Conservation (phyloP, 2,113 vertebrate species). For the Prionailurus viverrinus region DNA sequence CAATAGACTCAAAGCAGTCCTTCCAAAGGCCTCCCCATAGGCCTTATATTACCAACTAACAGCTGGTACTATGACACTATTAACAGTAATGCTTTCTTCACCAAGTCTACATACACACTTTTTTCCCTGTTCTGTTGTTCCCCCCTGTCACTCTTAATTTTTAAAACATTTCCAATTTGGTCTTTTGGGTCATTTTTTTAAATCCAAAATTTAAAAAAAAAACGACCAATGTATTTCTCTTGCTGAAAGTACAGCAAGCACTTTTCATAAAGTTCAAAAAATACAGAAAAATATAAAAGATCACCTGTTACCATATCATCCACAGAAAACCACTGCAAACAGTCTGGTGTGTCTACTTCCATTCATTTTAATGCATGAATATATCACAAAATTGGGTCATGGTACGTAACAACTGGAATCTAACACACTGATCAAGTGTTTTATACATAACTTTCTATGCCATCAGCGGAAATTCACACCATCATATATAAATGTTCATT, state of each 20-base stretch:
- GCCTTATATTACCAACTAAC: not conserved
- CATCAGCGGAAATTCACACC: not conserved
- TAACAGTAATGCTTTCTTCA: not conserved
- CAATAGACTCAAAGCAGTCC: conserved; percentile 50
- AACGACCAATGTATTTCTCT: not conserved
- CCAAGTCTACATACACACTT: not conserved
- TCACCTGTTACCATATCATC: not conserved
- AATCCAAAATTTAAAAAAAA: not conserved
- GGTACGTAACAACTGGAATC: not conserved
- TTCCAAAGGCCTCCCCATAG: not conserved
- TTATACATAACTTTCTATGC: not conserved
- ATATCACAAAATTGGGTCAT: not conserved
- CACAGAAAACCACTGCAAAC: not conserved
- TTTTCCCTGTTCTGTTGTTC: not conserved
- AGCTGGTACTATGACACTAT: not conserved
- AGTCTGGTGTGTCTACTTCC: not conserved
- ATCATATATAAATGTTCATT: not conserved
- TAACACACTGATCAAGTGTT: not conserved
- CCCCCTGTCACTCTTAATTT: not conserved
- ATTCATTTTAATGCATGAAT: conserved; percentile 33
- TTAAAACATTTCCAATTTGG: conserved; percentile 14
- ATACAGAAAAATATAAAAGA: not conserved
- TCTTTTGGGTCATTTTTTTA: not conserved
- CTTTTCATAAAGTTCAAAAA: not conserved
- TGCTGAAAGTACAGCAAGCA: conserved; percentile 12